A percentile compares a stretch with the other conserved stretches of the same genome.
Conservation (phyloP, 2,888 invertebrate genomes). For the Trachelus stipa region DNA sequence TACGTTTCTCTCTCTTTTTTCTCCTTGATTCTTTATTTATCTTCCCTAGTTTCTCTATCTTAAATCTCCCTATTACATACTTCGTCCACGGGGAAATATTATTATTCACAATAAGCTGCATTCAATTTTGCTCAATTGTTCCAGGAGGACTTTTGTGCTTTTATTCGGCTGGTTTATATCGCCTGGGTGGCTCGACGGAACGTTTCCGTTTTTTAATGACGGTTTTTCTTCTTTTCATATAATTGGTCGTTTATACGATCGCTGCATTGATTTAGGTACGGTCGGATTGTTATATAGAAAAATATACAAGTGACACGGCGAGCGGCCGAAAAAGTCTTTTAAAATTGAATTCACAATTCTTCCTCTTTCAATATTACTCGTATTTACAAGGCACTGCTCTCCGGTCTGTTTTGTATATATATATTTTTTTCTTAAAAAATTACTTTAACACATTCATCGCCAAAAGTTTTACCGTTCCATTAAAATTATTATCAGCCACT, state of each 20-base stretch:
- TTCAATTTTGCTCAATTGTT: neutral
- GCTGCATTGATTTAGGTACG: neutral
- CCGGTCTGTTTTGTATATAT: neutral
- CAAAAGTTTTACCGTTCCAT: neutral
- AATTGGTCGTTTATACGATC: neutral
- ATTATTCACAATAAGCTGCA: neutral
- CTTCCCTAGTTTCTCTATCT: neutral
- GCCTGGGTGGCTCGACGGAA: neutral
- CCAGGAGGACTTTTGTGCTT: neutral
- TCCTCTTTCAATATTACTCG: neutral
- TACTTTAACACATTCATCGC: conserved; percentile 4
- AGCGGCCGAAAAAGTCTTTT: neutral
- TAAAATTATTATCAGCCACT: neutral
- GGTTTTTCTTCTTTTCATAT: neutral
- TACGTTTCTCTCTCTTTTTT: neutral
- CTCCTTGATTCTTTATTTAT: conserved; percentile 8
- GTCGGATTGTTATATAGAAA: neutral
- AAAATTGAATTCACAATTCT: neutral
- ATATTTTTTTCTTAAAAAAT: conserved; percentile 2
- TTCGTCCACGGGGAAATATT: neutral
- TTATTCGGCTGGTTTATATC: neutral
- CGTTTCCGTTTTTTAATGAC: neutral
- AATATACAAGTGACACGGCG: neutral
- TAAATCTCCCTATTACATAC: neutral
- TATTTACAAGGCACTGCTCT: neutral